Conservation (phyloP, 2,888 invertebrate species). For the Campoletis raptor region DNA sequence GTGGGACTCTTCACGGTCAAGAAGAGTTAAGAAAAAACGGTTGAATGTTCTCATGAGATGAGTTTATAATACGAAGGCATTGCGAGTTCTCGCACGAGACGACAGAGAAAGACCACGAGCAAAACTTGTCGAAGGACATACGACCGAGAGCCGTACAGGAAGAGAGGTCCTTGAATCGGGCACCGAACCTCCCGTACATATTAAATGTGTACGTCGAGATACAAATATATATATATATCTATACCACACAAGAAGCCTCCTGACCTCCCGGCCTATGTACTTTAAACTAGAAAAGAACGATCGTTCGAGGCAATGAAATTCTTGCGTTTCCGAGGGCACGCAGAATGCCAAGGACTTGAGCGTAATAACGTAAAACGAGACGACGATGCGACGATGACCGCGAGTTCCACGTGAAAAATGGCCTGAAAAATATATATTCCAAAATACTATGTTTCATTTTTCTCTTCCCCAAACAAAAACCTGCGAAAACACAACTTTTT, state of each 20-base stretch:
- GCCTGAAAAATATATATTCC: conserved; percentile 14
- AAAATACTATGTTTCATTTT: conserved; percentile 14
- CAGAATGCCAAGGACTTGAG: conserved; percentile 63
- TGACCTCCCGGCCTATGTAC: conserved; percentile 53
- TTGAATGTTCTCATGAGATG: conserved; percentile 35
- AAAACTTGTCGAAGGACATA: conserved; percentile 67
- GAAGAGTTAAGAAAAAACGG: conserved; percentile 34
- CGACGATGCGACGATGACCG: conserved; percentile 10
- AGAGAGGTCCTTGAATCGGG: conserved; percentile 78
- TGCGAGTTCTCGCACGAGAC: conserved; percentile 47
- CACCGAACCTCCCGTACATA: conserved; percentile 75
- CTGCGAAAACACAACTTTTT: conserved; percentile 52
- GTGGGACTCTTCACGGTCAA: conserved; percentile 45
- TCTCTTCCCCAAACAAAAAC: conserved; percentile 8
- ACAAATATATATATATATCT: conserved; percentile 18
- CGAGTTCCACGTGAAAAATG: conserved; percentile 32
- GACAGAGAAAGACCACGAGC: conserved; percentile 64
- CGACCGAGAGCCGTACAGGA: conserved; percentile 65
- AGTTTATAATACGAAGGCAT: conserved; percentile 66
- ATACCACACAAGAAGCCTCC: conserved; percentile 40
- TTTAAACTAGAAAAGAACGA: conserved; percentile 56
- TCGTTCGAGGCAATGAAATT: conserved; percentile 66
- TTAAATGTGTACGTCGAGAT: conserved; percentile 15
- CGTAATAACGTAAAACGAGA: conserved; percentile 51
- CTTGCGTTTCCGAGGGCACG: conserved; percentile 59